Conservation (phyloP, 2,113 vertebrate species). For the Megalops atlanticus region DNA sequence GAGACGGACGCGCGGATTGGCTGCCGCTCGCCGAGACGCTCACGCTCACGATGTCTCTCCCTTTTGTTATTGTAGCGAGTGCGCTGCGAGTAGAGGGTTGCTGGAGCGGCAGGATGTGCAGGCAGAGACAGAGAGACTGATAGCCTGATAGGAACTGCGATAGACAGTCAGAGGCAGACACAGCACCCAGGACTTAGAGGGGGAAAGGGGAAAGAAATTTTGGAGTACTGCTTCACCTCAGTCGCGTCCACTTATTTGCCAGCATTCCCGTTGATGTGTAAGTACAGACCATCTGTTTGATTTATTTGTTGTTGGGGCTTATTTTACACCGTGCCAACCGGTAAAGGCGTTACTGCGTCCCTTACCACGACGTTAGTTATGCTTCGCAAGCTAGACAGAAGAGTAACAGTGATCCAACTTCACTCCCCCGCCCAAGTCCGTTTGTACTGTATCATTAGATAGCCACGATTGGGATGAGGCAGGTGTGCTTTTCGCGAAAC, state of each 20-base stretch:
- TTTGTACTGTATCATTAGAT: neutral
- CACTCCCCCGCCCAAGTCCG: neutral
- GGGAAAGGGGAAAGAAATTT: slow-evolving; percentile 38
- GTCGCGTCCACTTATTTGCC: slow-evolving; percentile 35
- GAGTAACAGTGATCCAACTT: neutral
- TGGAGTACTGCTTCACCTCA: slow-evolving; percentile 27
- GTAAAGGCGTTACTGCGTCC: neutral
- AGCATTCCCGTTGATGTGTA: slow-evolving; percentile 59
- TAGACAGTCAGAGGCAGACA: slow-evolving; percentile 24
- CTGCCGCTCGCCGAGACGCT: slow-evolving; percentile 58
- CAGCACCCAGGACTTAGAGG: slow-evolving; percentile 23
- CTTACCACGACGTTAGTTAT: neutral
- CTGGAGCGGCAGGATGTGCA: slow-evolving; percentile 40
- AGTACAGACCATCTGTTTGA: slow-evolving; percentile 48
- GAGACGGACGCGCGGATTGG: slow-evolving; percentile 59
- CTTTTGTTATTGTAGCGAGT: slow-evolving; percentile 71
- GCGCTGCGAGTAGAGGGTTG: slow-evolving; percentile 33
- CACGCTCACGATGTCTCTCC: slow-evolving; percentile 64
- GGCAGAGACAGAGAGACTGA: slow-evolving; percentile 53
- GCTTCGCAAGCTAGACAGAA: neutral
- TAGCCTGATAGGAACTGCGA: slow-evolving; percentile 35
- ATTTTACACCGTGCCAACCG: neutral
- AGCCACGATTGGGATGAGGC: neutral
- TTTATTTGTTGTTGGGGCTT: slow-evolving; percentile 1
- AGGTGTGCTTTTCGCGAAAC: neutral